phyloP scores from a whole-genome alignment of 2,797 vertebrate species.

The Bufotes viridis region DNA sequence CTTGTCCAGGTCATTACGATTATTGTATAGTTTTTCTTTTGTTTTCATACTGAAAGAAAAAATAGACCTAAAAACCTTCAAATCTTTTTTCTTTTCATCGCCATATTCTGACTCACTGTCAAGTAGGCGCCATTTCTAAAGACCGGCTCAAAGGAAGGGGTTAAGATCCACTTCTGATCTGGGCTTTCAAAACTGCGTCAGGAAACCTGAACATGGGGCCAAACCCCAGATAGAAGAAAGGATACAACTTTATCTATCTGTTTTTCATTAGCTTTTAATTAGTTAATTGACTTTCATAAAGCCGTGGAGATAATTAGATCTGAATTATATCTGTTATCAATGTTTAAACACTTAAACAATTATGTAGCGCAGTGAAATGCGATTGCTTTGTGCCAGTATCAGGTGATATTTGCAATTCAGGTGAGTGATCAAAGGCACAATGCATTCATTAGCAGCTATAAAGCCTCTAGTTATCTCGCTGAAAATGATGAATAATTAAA shows the following conservation, averaged over 20 bases:
- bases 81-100: too few species aligned
- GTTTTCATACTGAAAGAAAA: too few species aligned
- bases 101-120: too few species aligned
- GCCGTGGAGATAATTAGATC: too few species aligned
- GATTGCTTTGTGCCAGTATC: not conserved
- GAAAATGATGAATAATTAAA: not conserved
- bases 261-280: not conserved
- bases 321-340: not conserved
- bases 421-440: not conserved
- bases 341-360: conserved; percentile 14
- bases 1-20: too few species aligned
- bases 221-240: not conserved
- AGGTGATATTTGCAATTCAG: not conserved
- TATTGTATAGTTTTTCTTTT: too few species aligned
- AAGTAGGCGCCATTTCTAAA: too few species aligned
- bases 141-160: too few species aligned
- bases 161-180: too few species aligned
- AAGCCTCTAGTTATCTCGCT: not conserved
- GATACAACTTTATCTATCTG: not conserved
- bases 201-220: too few species aligned
- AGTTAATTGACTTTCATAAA: not conserved
- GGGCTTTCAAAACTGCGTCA: too few species aligned
- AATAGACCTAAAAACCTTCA: too few species aligned
- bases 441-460: not conserved
- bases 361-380: not conserved